Evolutionary conservation across 1,140 invertebrate genomes (phyloP), one percentile per base, ranked within the genome.

Genomic region (Ridgeia piscesae): DNA sequence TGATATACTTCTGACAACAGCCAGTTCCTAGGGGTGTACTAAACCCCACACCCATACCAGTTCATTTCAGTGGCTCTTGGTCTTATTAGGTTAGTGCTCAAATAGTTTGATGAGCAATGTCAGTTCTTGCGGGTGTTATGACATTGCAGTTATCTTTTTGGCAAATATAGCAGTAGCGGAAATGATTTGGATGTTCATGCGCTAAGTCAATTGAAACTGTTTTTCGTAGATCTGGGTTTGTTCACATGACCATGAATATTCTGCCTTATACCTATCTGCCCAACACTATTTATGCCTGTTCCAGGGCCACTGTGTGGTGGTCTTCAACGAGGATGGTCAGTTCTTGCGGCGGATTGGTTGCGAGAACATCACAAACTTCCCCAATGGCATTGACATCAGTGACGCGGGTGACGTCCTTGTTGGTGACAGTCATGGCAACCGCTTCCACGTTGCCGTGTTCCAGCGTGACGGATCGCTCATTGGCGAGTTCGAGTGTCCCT

Each of bases 311-410:
- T 99, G 98, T 95, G 98, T 99, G 33, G 98, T 98, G 58, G 98
- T 99, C 33, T 99, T 99, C 96, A 98, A 97, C 95, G 98, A 99
- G 95, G 98, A 98, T 92, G 99, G 99, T 93, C 97, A 97, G 88
- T 99, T 98, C 96, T 96, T 99, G 93, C 97, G 98, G 93, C 97
- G 98, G 93, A 99, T 99, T 96, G 99, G 98, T 92, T 98, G 98
- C 96, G 98, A 99, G 96, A 98, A 98, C 95, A 97, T 99, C 94
- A 99, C 98, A 94, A 99, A 99, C 96, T 99, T 98, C 96, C 99
- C 99, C 17, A 99, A 99, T 96, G 99, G 99, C 92, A 99, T 99
- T 94, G 99, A 99, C 96, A 98, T 99, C 95, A 99, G 98, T 90
- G 98, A 99, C 96, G 98, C 98, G 93, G 99, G 99, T 89, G 98